phyloP scores from a whole-genome alignment of 2,113 vertebrate species.

The Pardalotus punctatus region DNA sequence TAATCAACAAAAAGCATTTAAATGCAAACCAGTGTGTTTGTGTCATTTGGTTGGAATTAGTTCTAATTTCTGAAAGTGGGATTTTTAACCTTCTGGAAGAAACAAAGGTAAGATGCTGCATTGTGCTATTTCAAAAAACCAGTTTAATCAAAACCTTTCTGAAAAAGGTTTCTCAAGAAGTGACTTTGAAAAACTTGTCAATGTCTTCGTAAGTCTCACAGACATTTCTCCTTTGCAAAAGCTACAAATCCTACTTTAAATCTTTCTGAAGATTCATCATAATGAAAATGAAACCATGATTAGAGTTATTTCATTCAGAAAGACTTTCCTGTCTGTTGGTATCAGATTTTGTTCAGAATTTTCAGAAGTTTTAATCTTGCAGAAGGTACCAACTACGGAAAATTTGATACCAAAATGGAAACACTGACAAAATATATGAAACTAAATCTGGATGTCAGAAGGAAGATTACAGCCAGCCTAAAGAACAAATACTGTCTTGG shows the following conservation, averaged over 20 bases:
- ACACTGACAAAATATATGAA: background rate
- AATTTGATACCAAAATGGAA: background rate
- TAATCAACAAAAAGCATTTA: background rate
- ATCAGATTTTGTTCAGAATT: background rate
- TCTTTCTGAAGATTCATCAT: background rate
- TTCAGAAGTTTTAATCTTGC: background rate
- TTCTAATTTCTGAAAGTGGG: background rate
- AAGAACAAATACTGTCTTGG: background rate
- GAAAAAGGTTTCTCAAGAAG: background rate
- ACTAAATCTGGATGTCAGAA: background rate
- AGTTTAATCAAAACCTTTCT: background rate
- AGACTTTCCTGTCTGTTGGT: background rate
- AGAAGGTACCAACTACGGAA: background rate
- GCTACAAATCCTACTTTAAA: background rate
- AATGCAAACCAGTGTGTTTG: background rate
- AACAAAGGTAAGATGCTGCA: background rate
- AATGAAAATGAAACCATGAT: background rate
- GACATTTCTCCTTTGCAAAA: background rate
- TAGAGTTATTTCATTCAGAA: background rate
- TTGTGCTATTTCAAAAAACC: background rate
- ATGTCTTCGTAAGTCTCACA: background rate
- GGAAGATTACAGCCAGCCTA: background rate
- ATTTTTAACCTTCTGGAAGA: background rate
- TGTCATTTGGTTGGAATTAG: background rate
- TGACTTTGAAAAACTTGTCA: background rate